Conservation (phyloP, 2,797 vertebrate genomes). For the Galago senegalensis region DNA sequence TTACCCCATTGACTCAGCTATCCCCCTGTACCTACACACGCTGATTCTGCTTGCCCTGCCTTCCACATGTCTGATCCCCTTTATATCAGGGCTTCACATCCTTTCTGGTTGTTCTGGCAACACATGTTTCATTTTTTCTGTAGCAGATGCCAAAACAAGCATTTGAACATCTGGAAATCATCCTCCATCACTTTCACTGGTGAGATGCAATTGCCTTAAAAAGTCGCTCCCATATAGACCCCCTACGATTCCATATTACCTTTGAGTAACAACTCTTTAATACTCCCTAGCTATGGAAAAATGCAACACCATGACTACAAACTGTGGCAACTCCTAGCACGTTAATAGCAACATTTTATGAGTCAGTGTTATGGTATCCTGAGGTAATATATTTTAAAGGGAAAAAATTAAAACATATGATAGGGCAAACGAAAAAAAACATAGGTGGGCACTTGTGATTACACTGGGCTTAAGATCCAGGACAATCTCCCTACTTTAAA, state of each 20-base stretch:
- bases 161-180: conserved; percentile 95
- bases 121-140: conserved; percentile 88
- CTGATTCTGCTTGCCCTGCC: conserved; percentile 78
- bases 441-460: not conserved
- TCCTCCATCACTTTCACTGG: conserved; percentile 85
- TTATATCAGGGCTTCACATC: conserved; percentile 84
- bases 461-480: too few species aligned
- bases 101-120: conserved; percentile 86
- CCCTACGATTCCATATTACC: conserved; percentile 65
- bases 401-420: conserved; percentile 56
- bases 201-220: conserved; percentile 80
- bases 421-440: not conserved
- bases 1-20: conserved; percentile 10
- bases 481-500: too few species aligned
- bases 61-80: conserved; percentile 58
- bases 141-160: conserved; percentile 91
- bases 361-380: not conserved
- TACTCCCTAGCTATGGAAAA: conserved; percentile 65
- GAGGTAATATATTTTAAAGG: conserved; percentile 20
- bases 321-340: conserved; percentile 50
- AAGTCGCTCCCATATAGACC: conserved; percentile 67
- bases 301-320: conserved; percentile 47
- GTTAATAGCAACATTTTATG: conserved; percentile 64
- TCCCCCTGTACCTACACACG: conserved; percentile 58
- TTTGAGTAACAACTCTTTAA: conserved; percentile 68